These are phyloP conservation scores for Pygoscelis antarcticus DNA, from an alignment of 2,113 vertebrate genomes.

Conservation along the genomic window DNA sequence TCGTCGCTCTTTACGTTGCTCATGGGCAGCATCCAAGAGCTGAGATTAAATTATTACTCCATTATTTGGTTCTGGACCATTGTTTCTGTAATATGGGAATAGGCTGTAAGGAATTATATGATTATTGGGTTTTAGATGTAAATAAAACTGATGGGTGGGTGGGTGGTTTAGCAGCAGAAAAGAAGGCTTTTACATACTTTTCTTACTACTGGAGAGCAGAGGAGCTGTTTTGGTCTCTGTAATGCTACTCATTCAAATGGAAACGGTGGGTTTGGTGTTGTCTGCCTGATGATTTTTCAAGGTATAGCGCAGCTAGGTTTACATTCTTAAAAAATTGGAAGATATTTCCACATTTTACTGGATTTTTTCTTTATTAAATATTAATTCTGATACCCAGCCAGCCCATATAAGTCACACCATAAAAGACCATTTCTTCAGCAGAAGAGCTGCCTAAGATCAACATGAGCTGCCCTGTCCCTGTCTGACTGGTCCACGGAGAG, in stretches of 20 bases:
- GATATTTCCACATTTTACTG: background rate
- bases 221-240: background rate
- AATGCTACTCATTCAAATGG: background rate
- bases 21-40: background rate
- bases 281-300: background rate
- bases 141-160: background rate
- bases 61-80: background rate
- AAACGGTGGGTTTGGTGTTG: background rate
- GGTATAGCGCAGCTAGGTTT: background rate
- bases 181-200: background rate
- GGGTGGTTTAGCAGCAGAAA: background rate
- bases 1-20: rapidly evolving
- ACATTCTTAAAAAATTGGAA: background rate
- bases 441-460: background rate
- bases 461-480: background rate
- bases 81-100: background rate
- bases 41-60: background rate
- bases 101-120: background rate
- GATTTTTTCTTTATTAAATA: background rate
- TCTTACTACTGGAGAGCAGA: background rate
- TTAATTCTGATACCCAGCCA: background rate
- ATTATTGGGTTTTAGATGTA: background rate
- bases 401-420: background rate
- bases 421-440: background rate
- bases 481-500: background rate